Evolutionary conservation across 1,140 invertebrate genomes (phyloP), one percentile per base, ranked within the genome.

Genomic region (Ceratina australensis): DNA sequence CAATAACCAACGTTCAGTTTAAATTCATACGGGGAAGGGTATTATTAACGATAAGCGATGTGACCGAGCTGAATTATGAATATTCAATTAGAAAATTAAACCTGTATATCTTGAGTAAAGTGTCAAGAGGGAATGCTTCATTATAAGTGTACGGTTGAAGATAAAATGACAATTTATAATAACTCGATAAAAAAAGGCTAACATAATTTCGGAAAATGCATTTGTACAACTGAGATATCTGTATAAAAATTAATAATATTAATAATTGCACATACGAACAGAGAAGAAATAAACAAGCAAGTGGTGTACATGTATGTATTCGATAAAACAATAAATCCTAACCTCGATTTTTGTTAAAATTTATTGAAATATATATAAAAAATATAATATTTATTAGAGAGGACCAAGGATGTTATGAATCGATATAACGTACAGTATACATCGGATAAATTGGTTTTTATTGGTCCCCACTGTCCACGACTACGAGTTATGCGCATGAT

Each of bases 391-490:
- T n/a, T 10, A 42, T 42, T 10, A 0, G 33, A 42, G 33, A 20
- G 13, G 49, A 22, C 18, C 28, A 50, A 68, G 8, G 52, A 77
- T 24, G 56, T 26, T 22, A 8, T n/a, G 22, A 71, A 78, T 72
- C 60, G 68, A 33, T 33, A 81, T 60, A 73, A 50, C 28, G 20
- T 20, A 26, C n/a, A 22, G 24, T 24, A 54, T 63, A 50, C 64
- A 61, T 54, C 50, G 49, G 47, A 72, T 72, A 78, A 64, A 81
- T 78, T 83, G 76, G 20, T 59, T 77, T 72, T 60, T 78, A 56
- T 78, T 54, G 22, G 60, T 79, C 68, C 24, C 52, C 42, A 65
- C 12, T 67, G 72, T 68, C 47, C 78, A 65, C 63, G 47, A 66
- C 22, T 59, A 66, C 52, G 56, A 79, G 69, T 68, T 84, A 72